Percentiles rank a stretch among this genome's conserved stretches.
Conservation (phyloP, 2,797 vertebrate genomes). For the Enteromius viviparus region DNA sequence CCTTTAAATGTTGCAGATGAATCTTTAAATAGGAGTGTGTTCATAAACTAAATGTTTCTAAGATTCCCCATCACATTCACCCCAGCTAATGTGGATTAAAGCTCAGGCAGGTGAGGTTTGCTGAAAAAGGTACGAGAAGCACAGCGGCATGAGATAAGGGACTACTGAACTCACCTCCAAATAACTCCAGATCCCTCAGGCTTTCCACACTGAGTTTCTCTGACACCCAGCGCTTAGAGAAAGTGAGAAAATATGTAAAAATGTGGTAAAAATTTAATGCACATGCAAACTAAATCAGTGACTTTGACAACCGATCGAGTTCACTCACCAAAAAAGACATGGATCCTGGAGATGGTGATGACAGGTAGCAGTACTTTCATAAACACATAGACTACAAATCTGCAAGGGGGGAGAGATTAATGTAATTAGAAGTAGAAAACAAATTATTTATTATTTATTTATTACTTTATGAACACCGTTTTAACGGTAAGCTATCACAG, state of each 20-base stretch:
- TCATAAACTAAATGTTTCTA: not conserved
- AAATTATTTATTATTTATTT: no score
- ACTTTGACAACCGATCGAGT: not conserved
- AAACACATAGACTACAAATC: constrained; percentile 59
- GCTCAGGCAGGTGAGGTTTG: constrained; percentile 21
- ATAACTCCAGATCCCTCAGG: constrained; percentile 95
- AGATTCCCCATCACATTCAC: constrained; percentile 45
- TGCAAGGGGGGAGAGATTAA: constrained; percentile 44
- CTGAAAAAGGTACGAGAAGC: constrained; percentile 33
- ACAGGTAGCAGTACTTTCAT: constrained; percentile 63
- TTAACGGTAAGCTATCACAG: not conserved
- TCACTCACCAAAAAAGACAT: constrained; percentile 86
- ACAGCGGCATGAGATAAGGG: constrained; percentile 29
- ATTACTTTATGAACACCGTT: not conserved
- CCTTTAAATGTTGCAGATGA: not conserved
- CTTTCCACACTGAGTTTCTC: constrained; percentile 99
- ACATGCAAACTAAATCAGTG: not conserved
- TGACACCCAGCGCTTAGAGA: constrained; percentile 93
- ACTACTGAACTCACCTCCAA: constrained; percentile 87
- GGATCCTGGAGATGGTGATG: constrained; percentile 70
- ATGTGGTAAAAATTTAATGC: constrained; percentile 41
- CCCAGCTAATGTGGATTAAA: constrained; percentile 8
- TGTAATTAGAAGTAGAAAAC: not conserved
- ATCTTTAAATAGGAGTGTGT: not conserved
- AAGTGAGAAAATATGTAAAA: constrained; percentile 53